Conservation (phyloP, 2,113 vertebrate genomes). For the Oncorhynchus keta region DNA sequence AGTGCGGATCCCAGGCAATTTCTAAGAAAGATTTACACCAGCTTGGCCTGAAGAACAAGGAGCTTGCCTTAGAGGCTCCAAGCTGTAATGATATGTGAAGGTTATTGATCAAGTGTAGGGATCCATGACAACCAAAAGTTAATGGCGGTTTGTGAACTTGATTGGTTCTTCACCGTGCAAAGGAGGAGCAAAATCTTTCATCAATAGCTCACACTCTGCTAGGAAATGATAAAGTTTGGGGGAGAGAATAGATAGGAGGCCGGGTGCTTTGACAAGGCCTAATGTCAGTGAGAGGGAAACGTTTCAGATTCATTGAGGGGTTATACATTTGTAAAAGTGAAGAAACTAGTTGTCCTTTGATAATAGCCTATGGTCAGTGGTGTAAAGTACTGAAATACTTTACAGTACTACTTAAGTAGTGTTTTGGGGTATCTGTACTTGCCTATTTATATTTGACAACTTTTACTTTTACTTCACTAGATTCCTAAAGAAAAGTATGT, state of each 20-base stretch:
- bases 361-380: not conserved
- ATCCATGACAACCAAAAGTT: slow-evolving; percentile 86
- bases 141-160: slow-evolving; percentile 78
- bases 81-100: slow-evolving; percentile 87
- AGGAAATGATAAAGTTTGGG: slow-evolving; percentile 67
- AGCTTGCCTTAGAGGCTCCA: slow-evolving; percentile 74
- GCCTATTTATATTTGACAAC: no score
- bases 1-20: slow-evolving; percentile 79
- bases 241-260: slow-evolving; percentile 28
- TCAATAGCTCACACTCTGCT: slow-evolving; percentile 74
- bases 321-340: not conserved
- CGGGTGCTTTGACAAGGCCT: slow-evolving; percentile 6
- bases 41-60: slow-evolving; percentile 77
- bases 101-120: slow-evolving; percentile 87
- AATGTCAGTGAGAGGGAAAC: not conserved
- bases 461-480: no score
- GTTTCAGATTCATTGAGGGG: not conserved
- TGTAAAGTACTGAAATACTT: no score
- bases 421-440: no score
- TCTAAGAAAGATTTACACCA: slow-evolving; percentile 85
- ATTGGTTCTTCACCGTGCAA: slow-evolving; percentile 72
- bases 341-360: not conserved
- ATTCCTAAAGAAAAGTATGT: no score
- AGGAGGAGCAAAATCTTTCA: slow-evolving; percentile 71
- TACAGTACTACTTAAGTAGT: no score